Evolutionary conservation across 2,888 invertebrate species (phyloP), one percentile per base, ranked within the genome.

Genomic region (Meganola albula): DNA sequence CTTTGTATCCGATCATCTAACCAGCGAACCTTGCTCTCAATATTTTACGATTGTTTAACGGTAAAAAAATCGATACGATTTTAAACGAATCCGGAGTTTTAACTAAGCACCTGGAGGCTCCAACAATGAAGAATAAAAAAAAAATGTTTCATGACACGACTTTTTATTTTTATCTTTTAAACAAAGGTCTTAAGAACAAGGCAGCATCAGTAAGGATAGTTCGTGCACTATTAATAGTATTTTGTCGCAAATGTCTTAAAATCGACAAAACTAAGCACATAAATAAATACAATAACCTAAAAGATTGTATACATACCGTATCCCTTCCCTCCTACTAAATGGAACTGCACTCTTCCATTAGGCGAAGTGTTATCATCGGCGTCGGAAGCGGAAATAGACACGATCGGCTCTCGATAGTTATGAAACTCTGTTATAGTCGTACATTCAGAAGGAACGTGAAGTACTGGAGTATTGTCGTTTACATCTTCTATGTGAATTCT

Each of bases 341-440:
- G 87, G 63, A 94, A 93, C 49, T 89, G 87, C 21, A 93, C 89
- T 22, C 92, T 89, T 21, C 96, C 96, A 65, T 96, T 97, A 0
- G 93, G 92, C 1, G 92, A 90, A 26, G 86, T 73, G 3, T 92
- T 90, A 73, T 97, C 95, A 69, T 97, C 97, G 0, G 89, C 90
- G 74, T 97, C 97, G n/a, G 88, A 90, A 0, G 92, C 95, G 44
- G 91, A 90, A 6, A 96, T 85, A 0, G 90, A 82, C n/a, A 90
- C 88, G 30, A 97, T 90, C 2, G 91, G 87, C 47, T 95, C 94
- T 10, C 92, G 88, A n/a, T 90, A 77, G 54, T 94, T 92, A 62
- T 96, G 96, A 74, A 96, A 97, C 76, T 97, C 97, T 0, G 95
- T 94, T 34, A 96, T 91, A 9, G 92, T 91, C 0, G 92, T 87